Conservation (phyloP, 2,113 vertebrate species). For the Lathamus discolor region DNA sequence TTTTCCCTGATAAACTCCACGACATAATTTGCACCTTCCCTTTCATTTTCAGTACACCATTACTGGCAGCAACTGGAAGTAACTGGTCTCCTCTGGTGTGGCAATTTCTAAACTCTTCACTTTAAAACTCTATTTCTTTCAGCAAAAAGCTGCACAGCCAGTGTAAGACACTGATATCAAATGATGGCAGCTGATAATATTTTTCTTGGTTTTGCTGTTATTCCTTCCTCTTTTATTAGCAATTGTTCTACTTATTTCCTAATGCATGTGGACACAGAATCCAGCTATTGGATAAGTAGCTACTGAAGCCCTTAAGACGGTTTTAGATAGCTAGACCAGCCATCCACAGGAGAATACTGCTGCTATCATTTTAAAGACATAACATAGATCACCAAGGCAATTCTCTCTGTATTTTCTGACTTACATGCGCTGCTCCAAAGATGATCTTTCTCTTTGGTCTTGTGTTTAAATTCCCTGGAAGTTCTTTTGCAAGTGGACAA, state of each 20-base stretch:
- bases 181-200: not conserved
- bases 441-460: not conserved
- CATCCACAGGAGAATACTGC: not conserved
- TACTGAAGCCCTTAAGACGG: not conserved
- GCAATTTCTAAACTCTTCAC: not conserved
- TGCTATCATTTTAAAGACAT: not conserved
- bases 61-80: not conserved
- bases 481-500: not conserved
- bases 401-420: not conserved
- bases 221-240: not conserved
- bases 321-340: not conserved
- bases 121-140: not conserved
- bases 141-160: not conserved
- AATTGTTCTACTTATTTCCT: not conserved
- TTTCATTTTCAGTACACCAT: not conserved
- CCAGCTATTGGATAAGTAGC: not conserved
- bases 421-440: fast-evolving
- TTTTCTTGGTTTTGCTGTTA: not conserved
- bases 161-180: not conserved
- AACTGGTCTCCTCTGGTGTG: not conserved
- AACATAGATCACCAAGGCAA: not conserved
- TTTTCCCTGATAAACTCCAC: not conserved
- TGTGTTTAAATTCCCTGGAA: not conserved
- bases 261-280: not conserved
- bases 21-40: not conserved